Percentiles rank a stretch among this genome's conserved stretches.
These are phyloP conservation scores for Lepus europaeus DNA, from an alignment of 2,113 vertebrate genomes.

Conservation along the genomic window DNA sequence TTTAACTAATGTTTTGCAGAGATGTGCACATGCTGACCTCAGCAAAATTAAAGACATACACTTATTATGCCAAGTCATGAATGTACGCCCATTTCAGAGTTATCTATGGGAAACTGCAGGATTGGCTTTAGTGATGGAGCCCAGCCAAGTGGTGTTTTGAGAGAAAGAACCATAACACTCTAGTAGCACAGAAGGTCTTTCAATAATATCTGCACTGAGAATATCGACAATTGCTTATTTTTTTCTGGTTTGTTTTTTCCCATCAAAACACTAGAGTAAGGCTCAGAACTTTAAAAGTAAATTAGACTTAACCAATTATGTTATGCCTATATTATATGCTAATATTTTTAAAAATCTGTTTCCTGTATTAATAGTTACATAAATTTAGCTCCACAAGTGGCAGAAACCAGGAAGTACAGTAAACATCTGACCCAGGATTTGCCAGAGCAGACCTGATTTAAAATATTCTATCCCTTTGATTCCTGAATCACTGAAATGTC, in stretches of 20 bases:
- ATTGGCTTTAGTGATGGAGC: constrained; percentile 72
- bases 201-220: constrained; percentile 66
- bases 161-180: constrained; percentile 67
- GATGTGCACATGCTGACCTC: constrained; percentile 74
- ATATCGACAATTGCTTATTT: constrained; percentile 66
- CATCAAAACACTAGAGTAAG: constrained; percentile 57
- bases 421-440: constrained; percentile 34
- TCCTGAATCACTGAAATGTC: constrained; percentile 28
- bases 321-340: constrained; percentile 64
- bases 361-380: constrained; percentile 54
- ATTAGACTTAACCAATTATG: constrained; percentile 73
- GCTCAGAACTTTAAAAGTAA: constrained; percentile 70
- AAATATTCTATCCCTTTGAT: constrained; percentile 4
- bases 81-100: constrained; percentile 63
- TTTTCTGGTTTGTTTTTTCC: constrained; percentile 66
- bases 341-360: constrained; percentile 58
- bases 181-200: constrained; percentile 73
- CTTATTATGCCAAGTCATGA: constrained; percentile 80
- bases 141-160: constrained; percentile 69
- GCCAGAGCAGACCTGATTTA: constrained; percentile 29
- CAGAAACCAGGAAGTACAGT: constrained; percentile 44
- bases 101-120: constrained; percentile 69
- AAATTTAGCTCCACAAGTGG: constrained; percentile 63
- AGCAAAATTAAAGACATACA: constrained; percentile 73
- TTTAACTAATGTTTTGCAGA: constrained; percentile 73